Evolutionary conservation across 1,140 invertebrate genomes (phyloP).

Genomic region (Aporrectodea caliginosa): DNA sequence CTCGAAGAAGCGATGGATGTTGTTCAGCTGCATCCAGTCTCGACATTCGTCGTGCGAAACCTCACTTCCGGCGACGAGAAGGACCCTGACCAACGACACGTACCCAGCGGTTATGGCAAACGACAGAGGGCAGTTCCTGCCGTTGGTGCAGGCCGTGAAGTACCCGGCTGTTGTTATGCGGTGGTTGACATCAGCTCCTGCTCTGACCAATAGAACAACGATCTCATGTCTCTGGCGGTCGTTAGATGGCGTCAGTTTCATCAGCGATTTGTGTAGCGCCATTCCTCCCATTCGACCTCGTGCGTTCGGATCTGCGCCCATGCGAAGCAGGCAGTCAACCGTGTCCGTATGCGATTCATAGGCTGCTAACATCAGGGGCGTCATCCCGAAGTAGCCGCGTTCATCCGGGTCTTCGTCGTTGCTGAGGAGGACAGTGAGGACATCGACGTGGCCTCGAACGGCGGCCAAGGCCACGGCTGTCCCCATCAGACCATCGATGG

Average conservation of each 20-base stretch:
- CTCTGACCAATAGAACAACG: background rate
- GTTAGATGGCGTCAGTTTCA: background rate
- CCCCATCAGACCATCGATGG: background rate
- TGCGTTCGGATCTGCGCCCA: constrained; percentile 21
- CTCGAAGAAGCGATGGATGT: background rate
- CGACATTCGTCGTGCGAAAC: background rate
- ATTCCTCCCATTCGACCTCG: constrained; percentile 4
- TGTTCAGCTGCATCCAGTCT: background rate
- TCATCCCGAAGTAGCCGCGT: constrained; percentile 5
- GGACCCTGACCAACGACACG: constrained; percentile 21
- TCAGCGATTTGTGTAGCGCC: constrained; percentile 3
- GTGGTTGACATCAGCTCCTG: constrained; percentile 18
- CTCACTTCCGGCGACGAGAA: constrained; percentile 17
- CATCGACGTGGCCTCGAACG: background rate
- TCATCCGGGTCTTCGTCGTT: background rate
- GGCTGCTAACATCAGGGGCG: constrained; percentile 17
- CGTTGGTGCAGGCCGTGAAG: constrained; percentile 27
- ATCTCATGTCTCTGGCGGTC: background rate
- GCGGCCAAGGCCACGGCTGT: background rate
- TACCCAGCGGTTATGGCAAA: constrained; percentile 25
- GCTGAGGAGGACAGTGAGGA: background rate
- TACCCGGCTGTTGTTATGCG: constrained; percentile 17
- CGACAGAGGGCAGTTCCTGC: constrained; percentile 27
- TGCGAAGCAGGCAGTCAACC: constrained; percentile 5
- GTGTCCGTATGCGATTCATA: constrained; percentile 13